Conservation (phyloP, 2,797 vertebrate species). For the Cryptoblepharus egeriae region DNA sequence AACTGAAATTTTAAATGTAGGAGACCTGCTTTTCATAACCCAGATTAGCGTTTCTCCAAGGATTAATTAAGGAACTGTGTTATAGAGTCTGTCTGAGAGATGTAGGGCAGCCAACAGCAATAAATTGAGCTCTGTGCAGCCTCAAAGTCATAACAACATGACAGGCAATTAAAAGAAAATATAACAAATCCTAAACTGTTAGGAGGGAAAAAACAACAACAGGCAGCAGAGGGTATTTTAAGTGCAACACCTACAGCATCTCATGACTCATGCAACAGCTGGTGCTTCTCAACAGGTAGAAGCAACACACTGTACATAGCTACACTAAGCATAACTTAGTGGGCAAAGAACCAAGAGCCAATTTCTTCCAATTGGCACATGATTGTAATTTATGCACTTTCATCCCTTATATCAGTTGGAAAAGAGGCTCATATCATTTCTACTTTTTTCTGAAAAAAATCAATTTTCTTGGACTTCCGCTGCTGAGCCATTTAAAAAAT, state of each 20-base stretch:
- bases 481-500: background rate
- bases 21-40: conserved; percentile 47
- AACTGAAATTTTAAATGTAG: conserved; percentile 23
- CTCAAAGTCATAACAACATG: conserved; percentile 13
- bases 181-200: background rate
- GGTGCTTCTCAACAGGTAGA: background rate
- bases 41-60: conserved; percentile 48
- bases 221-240: background rate
- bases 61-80: conserved; percentile 56
- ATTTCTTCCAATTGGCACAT: background rate
- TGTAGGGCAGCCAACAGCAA: conserved; percentile 44
- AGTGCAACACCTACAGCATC: background rate
- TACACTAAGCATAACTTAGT: background rate
- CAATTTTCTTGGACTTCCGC: too few species aligned
- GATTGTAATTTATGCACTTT: background rate
- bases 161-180: background rate
- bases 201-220: background rate
- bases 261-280: background rate
- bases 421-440: background rate
- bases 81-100: background rate
- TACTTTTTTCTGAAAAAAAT: background rate
- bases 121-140: conserved; percentile 31
- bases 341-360: background rate
- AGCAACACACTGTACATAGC: background rate
- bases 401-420: background rate